Evolutionary conservation across 2,797 vertebrate species (phyloP).

Genomic region (Urosaurus nigricauda): DNA sequence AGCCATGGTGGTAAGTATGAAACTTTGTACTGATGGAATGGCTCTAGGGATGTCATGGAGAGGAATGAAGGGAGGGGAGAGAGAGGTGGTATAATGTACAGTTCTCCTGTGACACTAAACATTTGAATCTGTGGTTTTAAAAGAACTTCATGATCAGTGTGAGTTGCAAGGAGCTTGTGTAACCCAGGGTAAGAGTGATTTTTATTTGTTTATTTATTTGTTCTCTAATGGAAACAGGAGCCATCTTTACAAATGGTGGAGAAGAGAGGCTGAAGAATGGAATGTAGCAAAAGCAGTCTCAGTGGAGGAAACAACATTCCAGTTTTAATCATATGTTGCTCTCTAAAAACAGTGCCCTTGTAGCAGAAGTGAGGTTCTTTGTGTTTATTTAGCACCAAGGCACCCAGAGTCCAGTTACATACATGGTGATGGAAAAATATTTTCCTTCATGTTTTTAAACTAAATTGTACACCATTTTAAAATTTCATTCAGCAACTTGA

Average conservation of each 20-base stretch:
- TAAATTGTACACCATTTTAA: constrained; percentile 23
- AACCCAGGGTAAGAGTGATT: background rate
- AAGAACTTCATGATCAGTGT: background rate
- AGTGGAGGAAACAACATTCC: background rate
- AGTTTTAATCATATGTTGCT: background rate
- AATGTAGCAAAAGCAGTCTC: background rate
- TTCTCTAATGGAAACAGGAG: background rate
- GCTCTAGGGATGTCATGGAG: background rate
- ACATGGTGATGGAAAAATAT: background rate
- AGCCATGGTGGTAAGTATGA: no score
- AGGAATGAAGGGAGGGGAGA: no score
- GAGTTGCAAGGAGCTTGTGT: background rate
- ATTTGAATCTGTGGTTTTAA: background rate
- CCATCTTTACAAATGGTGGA: background rate
- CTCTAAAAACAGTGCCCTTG: background rate
- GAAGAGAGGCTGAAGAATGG: background rate
- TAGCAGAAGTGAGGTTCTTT: background rate
- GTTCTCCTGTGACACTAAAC: no score
- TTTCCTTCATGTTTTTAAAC: background rate
- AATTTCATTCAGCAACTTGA: constrained; percentile 28
- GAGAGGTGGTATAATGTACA: background rate
- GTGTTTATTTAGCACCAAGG: background rate
- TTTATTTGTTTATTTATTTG: background rate
- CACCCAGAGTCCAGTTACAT: background rate
- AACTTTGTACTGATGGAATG: background rate